These are phyloP conservation scores for Pempheris klunzingeri DNA, from an alignment of 2,797 vertebrate genomes.

Conservation along the genomic window DNA sequence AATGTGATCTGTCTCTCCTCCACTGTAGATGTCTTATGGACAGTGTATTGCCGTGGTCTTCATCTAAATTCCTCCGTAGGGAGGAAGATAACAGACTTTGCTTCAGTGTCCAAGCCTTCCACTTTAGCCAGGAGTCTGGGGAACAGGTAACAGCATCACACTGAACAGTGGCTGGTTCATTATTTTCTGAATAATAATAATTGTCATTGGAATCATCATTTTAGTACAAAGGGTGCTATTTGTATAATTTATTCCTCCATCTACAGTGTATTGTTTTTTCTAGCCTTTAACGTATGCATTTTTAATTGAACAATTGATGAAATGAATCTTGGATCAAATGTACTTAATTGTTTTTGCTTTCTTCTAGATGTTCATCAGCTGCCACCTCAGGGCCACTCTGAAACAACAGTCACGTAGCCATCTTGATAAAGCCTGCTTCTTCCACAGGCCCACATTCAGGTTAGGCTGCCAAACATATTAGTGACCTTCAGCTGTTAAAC, in stretches of 20 bases:
- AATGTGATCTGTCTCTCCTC: background rate
- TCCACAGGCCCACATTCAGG: constrained; percentile 68
- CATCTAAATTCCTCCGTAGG: constrained; percentile 62
- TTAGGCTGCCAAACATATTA: constrained; percentile 9
- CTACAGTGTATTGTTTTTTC: background rate
- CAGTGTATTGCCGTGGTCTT: constrained; percentile 60
- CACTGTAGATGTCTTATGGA: constrained; percentile 70
- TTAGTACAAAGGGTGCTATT: background rate
- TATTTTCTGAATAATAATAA: background rate
- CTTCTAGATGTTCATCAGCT: constrained; percentile 74
- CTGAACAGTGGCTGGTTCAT: background rate
- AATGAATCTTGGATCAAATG: background rate
- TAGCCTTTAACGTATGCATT: background rate
- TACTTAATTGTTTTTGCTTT: background rate
- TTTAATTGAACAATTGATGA: background rate
- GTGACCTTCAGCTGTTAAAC: background rate
- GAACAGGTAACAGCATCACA: constrained; percentile 42
- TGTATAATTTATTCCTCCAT: background rate
- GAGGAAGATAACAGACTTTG: constrained; percentile 51
- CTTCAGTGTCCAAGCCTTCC: constrained; percentile 68
- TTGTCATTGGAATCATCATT: background rate
- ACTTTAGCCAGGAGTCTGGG: constrained; percentile 37
- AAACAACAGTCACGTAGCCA: constrained; percentile 22
- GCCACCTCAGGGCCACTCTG: constrained; percentile 60
- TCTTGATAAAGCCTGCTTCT: constrained; percentile 69